These are phyloP conservation scores for Drosophila parabipectinata DNA, from an alignment of 1,140 invertebrate species.

Conservation along the genomic window DNA sequence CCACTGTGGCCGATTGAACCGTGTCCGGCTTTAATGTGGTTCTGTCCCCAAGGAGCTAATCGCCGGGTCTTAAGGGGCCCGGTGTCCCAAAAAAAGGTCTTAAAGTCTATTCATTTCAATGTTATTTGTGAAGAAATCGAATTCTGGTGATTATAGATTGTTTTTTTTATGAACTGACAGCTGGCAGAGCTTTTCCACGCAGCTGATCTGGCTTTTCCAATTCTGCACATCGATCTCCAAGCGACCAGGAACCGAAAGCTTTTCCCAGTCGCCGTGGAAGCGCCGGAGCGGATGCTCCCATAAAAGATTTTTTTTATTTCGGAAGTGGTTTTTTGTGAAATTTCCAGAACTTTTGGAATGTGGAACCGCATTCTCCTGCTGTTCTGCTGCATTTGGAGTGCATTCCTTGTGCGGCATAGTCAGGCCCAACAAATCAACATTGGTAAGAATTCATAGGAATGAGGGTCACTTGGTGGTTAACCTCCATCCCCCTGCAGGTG, in stretches of 20 bases:
- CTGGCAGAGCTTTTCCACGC: constrained; percentile 30
- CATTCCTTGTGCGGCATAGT: constrained; percentile 53
- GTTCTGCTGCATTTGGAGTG: constrained; percentile 57
- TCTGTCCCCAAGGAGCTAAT: constrained; percentile 44
- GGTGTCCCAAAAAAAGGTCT: neutral
- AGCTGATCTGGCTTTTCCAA: constrained; percentile 26
- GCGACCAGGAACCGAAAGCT: constrained; percentile 6
- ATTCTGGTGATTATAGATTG: neutral
- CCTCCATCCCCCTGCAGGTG: constrained; percentile 62
- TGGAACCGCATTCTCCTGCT: constrained; percentile 51
- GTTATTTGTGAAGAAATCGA: neutral
- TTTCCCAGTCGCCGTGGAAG: constrained; percentile 19
- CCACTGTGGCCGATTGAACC: neutral
- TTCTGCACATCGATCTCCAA: constrained; percentile 19
- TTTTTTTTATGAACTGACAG: constrained; percentile 5
- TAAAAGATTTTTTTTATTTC: constrained; percentile 18
- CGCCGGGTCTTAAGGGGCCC: constrained; percentile 3
- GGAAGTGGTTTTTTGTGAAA: constrained; percentile 13
- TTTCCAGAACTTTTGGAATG: constrained; percentile 55
- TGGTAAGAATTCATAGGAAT: constrained; percentile 41
- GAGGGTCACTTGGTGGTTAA: neutral
- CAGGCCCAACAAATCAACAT: constrained; percentile 73
- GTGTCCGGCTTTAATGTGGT: constrained; percentile 39
- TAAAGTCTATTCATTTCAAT: neutral
- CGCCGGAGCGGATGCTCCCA: constrained; percentile 11